Evolutionary conservation across 92 coral and sea anemone species (phyloP), one percentile per base, ranked within the genome.

Genomic region (Muricea muricata): DNA sequence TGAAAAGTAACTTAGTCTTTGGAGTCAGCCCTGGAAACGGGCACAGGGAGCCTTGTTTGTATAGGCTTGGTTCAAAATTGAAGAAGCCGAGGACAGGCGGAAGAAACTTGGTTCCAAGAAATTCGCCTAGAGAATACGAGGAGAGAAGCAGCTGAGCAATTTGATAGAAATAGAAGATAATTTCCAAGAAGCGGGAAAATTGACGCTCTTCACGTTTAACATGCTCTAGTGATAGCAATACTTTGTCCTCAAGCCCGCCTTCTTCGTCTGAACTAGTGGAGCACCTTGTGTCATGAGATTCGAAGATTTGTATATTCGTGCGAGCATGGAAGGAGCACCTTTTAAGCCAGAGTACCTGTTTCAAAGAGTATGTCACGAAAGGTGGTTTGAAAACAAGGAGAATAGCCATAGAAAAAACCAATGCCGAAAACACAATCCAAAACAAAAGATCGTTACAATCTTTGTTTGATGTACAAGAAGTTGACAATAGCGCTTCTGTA

Each of bases 341-440:
- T 68, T 57, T 83, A 33, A 90, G 86, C 98, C 98, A 94, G 29
- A 94, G 52, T 3, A 87, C 67, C 21, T 88, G 91, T 29, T 75
- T 82, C 11, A 80, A 40, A 39, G 86, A 83, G 28, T 86, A 55
- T 78, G 58, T 54, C 25, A 87, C 21, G 23, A 94, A 35, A 6
- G 92, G 93, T n/a, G 98, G 98, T 45, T 93, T 87, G 45, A 66
- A 29, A 57, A 94, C 79, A 13, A 93, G 79, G 66, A 88, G 87
- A 76, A 90, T 67, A 2, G 97, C 98, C 82, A 89, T 77, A 9
- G 48, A 28, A 48, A 80, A 47, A 52, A 79, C 68, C 56, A 93
- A 82, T 20, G 82, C 30, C 6, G 47, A 24, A 60, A 83, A 72
- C 56, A 79, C 81, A 55, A 85, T 63, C 94, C 93, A 94, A 47